phyloP scores from a whole-genome alignment of 2,797 vertebrate genomes.

The Sphenodon punctatus region DNA sequence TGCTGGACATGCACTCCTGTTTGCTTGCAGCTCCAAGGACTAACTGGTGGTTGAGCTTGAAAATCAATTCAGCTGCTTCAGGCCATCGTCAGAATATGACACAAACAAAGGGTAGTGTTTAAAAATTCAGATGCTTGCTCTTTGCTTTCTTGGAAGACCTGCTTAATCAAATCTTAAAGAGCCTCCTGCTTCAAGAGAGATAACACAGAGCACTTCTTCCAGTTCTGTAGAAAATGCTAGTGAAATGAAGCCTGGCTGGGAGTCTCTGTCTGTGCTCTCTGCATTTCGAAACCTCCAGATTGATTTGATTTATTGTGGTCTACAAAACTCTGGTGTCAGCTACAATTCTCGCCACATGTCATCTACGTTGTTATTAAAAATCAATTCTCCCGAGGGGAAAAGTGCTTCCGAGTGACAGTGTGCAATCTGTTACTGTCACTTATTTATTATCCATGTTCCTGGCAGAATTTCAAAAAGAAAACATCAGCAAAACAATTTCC shows the following conservation, averaged over 20 bases:
- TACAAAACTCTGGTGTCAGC: slow-evolving; percentile 74
- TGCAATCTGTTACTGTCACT: slow-evolving; percentile 78
- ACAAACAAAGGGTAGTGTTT: slow-evolving; percentile 11
- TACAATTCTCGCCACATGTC: slow-evolving; percentile 73
- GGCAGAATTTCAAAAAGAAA: slow-evolving; percentile 61
- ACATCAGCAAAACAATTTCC: slow-evolving; percentile 69
- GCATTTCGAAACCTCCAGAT: slow-evolving; percentile 42
- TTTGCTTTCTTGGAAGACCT: slow-evolving; percentile 7
- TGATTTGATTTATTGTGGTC: slow-evolving; percentile 73
- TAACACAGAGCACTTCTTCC: background rate
- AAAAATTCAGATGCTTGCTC: slow-evolving; percentile 10
- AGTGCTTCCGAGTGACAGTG: slow-evolving; percentile 59
- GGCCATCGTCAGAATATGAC: background rate
- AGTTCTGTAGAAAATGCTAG: background rate
- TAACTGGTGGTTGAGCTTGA: background rate
- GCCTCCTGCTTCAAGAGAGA: slow-evolving; percentile 26
- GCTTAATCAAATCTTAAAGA: slow-evolving; percentile 24
- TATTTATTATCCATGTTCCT: slow-evolving; percentile 70
- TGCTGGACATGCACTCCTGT: background rate
- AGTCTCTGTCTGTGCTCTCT: slow-evolving; percentile 25
- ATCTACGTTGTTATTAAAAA: slow-evolving; percentile 79
- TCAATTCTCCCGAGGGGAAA: slow-evolving; percentile 71
- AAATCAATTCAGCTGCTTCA: background rate
- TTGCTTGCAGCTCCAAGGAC: background rate
- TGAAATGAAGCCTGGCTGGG: slow-evolving; percentile 30